Evolutionary conservation across 53 echinoderm and acorn worm species (phyloP).

Genomic region (Apostichopus leukothele): DNA sequence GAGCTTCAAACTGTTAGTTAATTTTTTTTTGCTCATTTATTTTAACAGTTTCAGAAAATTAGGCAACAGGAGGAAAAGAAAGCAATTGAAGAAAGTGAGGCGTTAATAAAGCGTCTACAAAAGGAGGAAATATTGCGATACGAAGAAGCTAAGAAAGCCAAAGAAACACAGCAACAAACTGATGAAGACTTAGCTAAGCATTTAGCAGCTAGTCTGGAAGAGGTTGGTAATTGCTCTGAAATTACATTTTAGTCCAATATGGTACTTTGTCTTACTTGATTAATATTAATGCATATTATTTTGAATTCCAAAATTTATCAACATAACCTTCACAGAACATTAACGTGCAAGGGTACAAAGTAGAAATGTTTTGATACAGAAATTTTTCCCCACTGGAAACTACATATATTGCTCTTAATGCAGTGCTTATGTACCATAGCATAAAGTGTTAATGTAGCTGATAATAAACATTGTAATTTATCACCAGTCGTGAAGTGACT

Average conservation of each 20-base stretch:
- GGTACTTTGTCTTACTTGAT: background rate
- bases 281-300: background rate
- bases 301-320: background rate
- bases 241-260: background rate
- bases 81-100: constrained; percentile 73
- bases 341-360: no score
- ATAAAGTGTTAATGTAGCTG: no score
- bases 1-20: no score
- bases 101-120: constrained; percentile 80
- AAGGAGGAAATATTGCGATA: constrained; percentile 73
- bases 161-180: constrained; percentile 53
- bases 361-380: no score
- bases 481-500: no score
- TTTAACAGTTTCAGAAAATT: constrained; percentile 27
- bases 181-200: constrained; percentile 87
- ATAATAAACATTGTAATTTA: no score
- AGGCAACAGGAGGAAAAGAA: constrained; percentile 56
- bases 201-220: constrained; percentile 54
- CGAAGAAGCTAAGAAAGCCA: constrained; percentile 66
- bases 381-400: no score
- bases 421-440: no score
- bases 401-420: no score
- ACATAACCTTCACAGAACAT: background rate
- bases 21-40: no score
- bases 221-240: background rate